Evolutionary conservation across 1,140 invertebrate genomes (phyloP).

Genomic region (Pogonomyrmex barbatus): DNA sequence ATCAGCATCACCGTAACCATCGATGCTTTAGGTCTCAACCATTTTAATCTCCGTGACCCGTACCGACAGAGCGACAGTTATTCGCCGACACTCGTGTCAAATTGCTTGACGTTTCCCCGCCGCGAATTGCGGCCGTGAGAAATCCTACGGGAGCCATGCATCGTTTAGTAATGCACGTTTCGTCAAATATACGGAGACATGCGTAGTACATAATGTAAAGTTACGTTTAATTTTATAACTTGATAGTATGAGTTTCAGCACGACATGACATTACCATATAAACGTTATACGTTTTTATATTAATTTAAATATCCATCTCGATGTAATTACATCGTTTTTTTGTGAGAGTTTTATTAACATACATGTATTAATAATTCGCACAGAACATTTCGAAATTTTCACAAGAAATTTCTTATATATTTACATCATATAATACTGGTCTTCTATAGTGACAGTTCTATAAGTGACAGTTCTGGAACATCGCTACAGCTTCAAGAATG

Average conservation of each 20-base stretch:
- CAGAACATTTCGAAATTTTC: not conserved
- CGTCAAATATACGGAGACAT: constrained; percentile 39
- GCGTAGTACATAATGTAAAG: constrained; percentile 36
- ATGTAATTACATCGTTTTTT: not conserved
- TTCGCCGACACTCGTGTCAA: constrained; percentile 59
- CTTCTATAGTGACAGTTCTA: not conserved
- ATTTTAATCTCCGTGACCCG: constrained; percentile 68
- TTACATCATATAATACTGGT: not conserved
- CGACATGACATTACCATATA: not conserved
- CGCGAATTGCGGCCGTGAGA: constrained; percentile 24
- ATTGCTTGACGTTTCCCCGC: constrained; percentile 55
- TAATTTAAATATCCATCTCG: not conserved
- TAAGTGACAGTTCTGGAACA: not conserved
- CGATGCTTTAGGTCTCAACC: constrained; percentile 61
- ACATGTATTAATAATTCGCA: no score
- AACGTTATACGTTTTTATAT: not conserved
- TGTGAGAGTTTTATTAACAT: not conserved
- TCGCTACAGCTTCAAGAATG: not conserved
- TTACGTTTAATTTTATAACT: constrained; percentile 54
- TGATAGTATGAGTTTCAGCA: not conserved
- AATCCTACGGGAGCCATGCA: constrained; percentile 52
- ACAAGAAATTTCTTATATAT: not conserved
- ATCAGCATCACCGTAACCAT: constrained; percentile 75
- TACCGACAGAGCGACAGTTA: constrained; percentile 50
- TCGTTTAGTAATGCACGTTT: constrained; percentile 62